These are phyloP conservation scores for Hapalemur alaotrensis DNA, from an alignment of 2,797 vertebrate genomes.

Conservation along the genomic window DNA sequence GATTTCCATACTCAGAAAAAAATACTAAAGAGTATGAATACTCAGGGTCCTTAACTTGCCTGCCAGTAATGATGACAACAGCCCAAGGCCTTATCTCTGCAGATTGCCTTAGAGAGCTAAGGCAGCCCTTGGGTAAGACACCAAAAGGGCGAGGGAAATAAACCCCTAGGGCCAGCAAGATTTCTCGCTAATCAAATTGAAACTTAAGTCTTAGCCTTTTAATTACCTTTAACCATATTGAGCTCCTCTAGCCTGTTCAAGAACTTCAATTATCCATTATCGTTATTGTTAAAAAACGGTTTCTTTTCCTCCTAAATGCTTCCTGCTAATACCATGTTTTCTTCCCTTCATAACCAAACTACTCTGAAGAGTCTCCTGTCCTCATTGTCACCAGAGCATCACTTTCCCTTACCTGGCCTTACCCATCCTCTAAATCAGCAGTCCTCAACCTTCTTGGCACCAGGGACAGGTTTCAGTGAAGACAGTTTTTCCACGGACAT, in stretches of 20 bases:
- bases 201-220: not conserved
- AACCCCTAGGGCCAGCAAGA: not conserved
- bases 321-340: not conserved
- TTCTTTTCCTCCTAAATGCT: not conserved
- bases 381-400: not conserved
- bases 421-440: no score
- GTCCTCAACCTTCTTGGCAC: no score
- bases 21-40: not conserved
- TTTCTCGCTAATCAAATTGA: not conserved
- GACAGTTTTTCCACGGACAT: no score
- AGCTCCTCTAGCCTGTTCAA: not conserved
- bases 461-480: no score
- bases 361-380: not conserved
- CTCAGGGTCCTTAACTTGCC: not conserved
- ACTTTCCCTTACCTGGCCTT: not conserved
- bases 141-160: not conserved
- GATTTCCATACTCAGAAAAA: not conserved
- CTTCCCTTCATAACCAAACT: not conserved
- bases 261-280: not conserved
- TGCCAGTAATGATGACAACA: not conserved
- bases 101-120: not conserved
- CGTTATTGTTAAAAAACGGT: not conserved
- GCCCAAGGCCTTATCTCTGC: not conserved
- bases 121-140: not conserved
- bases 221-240: not conserved